Percentiles rank a stretch among this genome's conserved stretches.
Conservation (phyloP, 2,797 vertebrate species). For the Hephaestus fuliginosus region DNA sequence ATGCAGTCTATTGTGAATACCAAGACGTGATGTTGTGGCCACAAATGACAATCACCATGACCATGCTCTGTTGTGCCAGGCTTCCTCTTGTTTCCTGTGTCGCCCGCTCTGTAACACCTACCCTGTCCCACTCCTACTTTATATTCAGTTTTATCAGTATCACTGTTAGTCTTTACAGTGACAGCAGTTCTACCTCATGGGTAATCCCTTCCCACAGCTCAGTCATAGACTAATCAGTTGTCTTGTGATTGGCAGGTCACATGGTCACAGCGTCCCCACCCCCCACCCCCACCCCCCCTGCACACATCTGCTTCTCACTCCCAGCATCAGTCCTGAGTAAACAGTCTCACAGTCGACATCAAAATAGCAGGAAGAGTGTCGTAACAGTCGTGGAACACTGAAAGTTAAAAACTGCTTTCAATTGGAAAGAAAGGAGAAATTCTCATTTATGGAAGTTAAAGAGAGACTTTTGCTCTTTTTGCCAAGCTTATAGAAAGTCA, state of each 20-base stretch:
- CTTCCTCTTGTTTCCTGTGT: conserved; percentile 57
- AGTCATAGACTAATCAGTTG: conserved; percentile 32
- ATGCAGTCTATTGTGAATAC: conserved; percentile 67
- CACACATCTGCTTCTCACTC: conserved; percentile 27
- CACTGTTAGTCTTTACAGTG: neutral
- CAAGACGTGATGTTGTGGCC: conserved; percentile 56
- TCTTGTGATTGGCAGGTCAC: conserved; percentile 52
- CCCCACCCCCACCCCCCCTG: neutral
- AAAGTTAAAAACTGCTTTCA: conserved; percentile 49
- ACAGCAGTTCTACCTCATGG: conserved; percentile 2
- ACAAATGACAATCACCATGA: conserved; percentile 55
- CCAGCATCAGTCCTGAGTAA: conserved; percentile 43
- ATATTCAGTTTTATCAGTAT: conserved; percentile 25
- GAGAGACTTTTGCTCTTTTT: conserved; percentile 2
- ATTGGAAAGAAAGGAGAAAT: conserved; percentile 42
- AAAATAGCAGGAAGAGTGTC: conserved; percentile 68
- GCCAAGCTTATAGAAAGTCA: conserved; percentile 47
- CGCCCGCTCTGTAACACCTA: conserved; percentile 31
- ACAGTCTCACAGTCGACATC: conserved; percentile 51
- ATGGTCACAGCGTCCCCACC: conserved; percentile 2
- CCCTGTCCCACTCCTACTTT: conserved; percentile 2
- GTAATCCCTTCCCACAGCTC: neutral
- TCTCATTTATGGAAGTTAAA: conserved; percentile 12
- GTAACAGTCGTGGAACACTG: conserved; percentile 60
- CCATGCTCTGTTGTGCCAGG: conserved; percentile 59